Percentiles rank a stretch among this genome's conserved stretches.
These are phyloP conservation scores for Orthosia cruda DNA, from an alignment of 2,888 invertebrate genomes.

Conservation along the genomic window DNA sequence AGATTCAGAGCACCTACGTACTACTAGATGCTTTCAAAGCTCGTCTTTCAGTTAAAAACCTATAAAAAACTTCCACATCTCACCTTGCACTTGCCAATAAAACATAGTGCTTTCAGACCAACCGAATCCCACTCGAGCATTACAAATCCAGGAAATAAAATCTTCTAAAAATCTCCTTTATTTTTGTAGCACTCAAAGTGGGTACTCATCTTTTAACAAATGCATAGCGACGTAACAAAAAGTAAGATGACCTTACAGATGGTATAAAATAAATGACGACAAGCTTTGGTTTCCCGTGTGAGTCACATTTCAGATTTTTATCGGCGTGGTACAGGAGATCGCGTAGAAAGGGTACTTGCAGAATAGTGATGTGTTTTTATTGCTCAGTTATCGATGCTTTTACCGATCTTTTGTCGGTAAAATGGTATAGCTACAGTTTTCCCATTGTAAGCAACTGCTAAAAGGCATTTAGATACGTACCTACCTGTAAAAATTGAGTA, in stretches of 20 bases:
- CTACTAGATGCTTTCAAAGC: not conserved
- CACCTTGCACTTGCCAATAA: not conserved
- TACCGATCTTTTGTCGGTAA: too few relatives aligned
- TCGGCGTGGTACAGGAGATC: not conserved
- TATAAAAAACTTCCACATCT: not conserved
- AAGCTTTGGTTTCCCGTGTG: not conserved
- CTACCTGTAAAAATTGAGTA: not conserved
- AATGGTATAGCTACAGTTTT: not conserved
- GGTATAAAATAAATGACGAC: constrained; percentile 3
- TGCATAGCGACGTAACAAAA: not conserved
- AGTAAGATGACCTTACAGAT: not conserved
- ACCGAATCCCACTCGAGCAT: not conserved
- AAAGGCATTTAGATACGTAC: not conserved
- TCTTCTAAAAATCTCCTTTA: not conserved
- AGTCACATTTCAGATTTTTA: constrained; percentile 25
- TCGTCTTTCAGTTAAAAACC: not conserved
- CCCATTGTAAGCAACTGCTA: not conserved
- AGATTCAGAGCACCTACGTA: not conserved
- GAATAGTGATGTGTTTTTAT: constrained; percentile 20
- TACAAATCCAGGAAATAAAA: constrained; percentile 33
- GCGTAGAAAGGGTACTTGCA: constrained; percentile 1
- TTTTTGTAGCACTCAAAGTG: not conserved
- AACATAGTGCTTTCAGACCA: constrained; percentile 5
- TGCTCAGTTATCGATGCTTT: not conserved
- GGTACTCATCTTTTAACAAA: not conserved